Evolutionary conservation across 64 coral and sea anemone species (phyloP).

Genomic region (Pachyseris speciosa): DNA sequence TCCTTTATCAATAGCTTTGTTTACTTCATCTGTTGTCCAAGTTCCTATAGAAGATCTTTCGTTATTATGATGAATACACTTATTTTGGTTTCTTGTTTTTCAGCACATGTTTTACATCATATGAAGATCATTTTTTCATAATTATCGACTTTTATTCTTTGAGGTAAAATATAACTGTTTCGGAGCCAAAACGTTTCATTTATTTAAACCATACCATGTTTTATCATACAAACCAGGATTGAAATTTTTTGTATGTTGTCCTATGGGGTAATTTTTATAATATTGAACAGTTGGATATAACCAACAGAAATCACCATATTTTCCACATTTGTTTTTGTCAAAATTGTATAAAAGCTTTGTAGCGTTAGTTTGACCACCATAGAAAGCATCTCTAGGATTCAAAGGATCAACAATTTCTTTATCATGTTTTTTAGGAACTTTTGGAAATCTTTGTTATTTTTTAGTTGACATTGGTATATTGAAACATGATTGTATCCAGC

Average conservation of each 20-base stretch:
- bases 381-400: neutral
- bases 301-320: neutral
- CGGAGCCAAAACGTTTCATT: too few relatives aligned
- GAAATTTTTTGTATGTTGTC: neutral
- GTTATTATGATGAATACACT: too few relatives aligned
- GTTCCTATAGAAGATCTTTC: neutral
- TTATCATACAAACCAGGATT: neutral
- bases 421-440: neutral
- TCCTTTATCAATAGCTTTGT: constrained; percentile 20
- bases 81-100: too few relatives aligned
- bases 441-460: neutral
- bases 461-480: neutral
- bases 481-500: neutral
- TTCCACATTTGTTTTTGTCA: too few relatives aligned
- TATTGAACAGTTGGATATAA: neutral
- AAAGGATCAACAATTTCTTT: neutral
- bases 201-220: neutral
- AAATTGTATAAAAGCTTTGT: too few relatives aligned
- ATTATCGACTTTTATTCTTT: too few relatives aligned
- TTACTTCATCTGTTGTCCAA: constrained; percentile 14
- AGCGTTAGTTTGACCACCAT: too few relatives aligned
- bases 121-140: too few relatives aligned
- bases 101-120: too few relatives aligned
- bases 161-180: too few relatives aligned
- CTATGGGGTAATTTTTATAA: too few relatives aligned